Evolutionary conservation across 2,888 invertebrate species (phyloP).

Genomic region (Germaria angustata): DNA sequence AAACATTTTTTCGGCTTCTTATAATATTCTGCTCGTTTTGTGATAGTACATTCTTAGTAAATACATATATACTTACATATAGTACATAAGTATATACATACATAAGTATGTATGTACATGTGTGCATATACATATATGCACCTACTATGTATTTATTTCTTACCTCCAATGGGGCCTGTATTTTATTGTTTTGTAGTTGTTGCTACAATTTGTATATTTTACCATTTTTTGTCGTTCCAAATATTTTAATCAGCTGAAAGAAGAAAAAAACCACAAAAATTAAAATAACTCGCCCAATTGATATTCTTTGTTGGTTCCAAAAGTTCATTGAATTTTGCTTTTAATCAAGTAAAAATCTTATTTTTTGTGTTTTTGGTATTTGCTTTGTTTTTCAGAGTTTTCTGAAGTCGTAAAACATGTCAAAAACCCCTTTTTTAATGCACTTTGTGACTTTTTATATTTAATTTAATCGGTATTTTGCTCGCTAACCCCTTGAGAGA

Average conservation of each 20-base stretch:
- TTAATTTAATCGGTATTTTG: constrained; percentile 37
- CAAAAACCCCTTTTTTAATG: constrained; percentile 53
- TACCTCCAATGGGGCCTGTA: constrained; percentile 27
- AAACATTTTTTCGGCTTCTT: not conserved
- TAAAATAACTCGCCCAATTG: constrained; percentile 26
- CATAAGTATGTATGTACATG: no score
- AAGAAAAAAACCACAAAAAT: constrained; percentile 15
- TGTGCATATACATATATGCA: no score
- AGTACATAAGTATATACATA: no score
- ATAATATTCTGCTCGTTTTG: constrained; percentile 3
- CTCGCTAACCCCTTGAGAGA: constrained; percentile 22
- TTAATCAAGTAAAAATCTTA: constrained; percentile 40
- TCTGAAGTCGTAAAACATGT: constrained; percentile 57
- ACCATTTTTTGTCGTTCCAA: constrained; percentile 26
- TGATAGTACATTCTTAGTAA: not conserved
- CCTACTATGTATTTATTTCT: not conserved
- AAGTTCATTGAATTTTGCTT: constrained; percentile 53
- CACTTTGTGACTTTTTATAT: constrained; percentile 16
- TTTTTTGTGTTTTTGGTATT: constrained; percentile 43
- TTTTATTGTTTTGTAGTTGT: constrained; percentile 32
- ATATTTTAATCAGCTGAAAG: constrained; percentile 39
- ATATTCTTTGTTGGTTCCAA: constrained; percentile 56
- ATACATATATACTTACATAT: no score
- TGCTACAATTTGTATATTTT: constrained; percentile 24
- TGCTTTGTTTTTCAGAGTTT: constrained; percentile 52